Base-by-base conservation (phyloP, 1,140 invertebrate genomes). In the Tetramorium simillimum region DNA sequence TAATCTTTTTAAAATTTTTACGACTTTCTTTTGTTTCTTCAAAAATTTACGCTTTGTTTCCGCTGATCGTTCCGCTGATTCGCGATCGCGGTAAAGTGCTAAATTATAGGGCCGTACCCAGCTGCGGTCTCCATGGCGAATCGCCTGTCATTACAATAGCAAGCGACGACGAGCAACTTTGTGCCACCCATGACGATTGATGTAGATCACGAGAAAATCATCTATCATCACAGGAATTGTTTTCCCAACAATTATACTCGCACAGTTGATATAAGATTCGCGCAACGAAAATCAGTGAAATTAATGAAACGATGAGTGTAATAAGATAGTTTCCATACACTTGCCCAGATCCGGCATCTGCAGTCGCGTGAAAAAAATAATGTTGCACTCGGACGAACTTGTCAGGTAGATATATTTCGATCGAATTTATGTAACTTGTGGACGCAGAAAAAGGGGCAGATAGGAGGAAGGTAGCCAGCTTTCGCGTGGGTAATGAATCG, bases 401-500 rank as follows among this genome's bases (percentile, higher is more conserved):
- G 21, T 69, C 62, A 18, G 37, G 46, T n/a, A n/a, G 37, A 81
- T 40, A 53, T 28, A 28, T 72, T 60, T n/a, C 24, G 40, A 21
- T 28, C 21, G 40, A 60, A 84, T 84, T 60, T 75, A 62, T 60
- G 28, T 43, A 60, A 84, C 40, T 62, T 33, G 24, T 46, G n/a
- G 33, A 56, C n/a, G 21, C 18, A 28, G 24, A 46, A 58, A 33
- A 33, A 80, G 43, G 21, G 21, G 12, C 5, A 37, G 16, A 28
- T 28, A 33, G 46, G 9, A 87, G 60, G 67, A 88, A 81, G 75
- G 62, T 85, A 53, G 76, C 40, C 62, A 56, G 37, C 58, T 87
- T 46, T 70, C 69, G 89, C 89, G 80, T 69, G 75, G 75, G 86
- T 89, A 85, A 89, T 67, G 53, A 75, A 72, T 90, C 89, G 80